phyloP scores from a whole-genome alignment of 2,888 invertebrate species.

The Thera britannica region DNA sequence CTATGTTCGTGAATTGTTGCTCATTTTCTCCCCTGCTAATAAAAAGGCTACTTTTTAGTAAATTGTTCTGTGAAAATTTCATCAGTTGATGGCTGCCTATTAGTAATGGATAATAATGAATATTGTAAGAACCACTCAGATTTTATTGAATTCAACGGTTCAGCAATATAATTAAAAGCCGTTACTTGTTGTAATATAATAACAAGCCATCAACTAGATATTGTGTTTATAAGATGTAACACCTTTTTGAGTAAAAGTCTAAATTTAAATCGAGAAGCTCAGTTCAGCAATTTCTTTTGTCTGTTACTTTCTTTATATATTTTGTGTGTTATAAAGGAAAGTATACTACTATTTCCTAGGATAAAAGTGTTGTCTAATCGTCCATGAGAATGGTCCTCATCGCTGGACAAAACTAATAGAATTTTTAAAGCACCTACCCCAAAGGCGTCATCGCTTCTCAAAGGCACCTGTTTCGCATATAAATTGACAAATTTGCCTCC shows the following conservation, averaged over 20 bases:
- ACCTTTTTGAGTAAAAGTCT: neutral
- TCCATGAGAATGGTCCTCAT: slow-evolving; percentile 5
- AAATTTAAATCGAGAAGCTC: too few relatives aligned
- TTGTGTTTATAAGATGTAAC: neutral
- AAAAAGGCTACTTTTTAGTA: neutral
- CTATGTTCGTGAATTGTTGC: neutral
- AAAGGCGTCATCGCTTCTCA: slow-evolving; percentile 69
- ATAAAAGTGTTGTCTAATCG: neutral
- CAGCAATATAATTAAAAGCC: neutral
- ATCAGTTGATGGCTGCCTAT: slow-evolving; percentile 1
- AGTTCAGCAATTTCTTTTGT: too few relatives aligned
- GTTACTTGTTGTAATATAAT: neutral
- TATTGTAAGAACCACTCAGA: slow-evolving; percentile 1
- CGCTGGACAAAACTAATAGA: slow-evolving; percentile 53
- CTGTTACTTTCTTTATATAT: too few relatives aligned
- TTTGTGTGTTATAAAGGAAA: too few relatives aligned
- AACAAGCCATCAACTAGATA: neutral
- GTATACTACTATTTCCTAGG: neutral
- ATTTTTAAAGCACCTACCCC: slow-evolving; percentile 59
- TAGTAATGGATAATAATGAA: slow-evolving; percentile 6
- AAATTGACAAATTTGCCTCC: slow-evolving; percentile 83
- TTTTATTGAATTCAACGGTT: neutral
- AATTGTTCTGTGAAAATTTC: neutral
- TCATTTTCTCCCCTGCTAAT: neutral
- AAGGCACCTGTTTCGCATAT: slow-evolving; percentile 81